Evolutionary conservation across 2,113 vertebrate genomes (phyloP).

Genomic region (Chauna torquata): DNA sequence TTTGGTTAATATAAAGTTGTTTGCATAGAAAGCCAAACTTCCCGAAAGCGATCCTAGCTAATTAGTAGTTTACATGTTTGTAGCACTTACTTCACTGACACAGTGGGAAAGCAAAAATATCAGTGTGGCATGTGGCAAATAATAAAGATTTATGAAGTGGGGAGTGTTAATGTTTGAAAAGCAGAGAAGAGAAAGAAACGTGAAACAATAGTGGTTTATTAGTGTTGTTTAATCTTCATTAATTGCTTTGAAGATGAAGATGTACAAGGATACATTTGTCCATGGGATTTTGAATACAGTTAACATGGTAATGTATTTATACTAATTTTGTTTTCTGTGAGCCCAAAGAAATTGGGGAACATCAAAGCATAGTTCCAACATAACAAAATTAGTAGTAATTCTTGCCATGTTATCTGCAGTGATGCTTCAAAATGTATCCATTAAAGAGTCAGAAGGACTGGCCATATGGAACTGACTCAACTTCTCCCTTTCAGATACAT

Average conservation of each 20-base stretch:
- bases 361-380: constrained; percentile 56
- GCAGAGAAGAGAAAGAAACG: background rate
- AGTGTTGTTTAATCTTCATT: constrained; percentile 13
- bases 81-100: background rate
- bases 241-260: background rate
- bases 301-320: constrained; percentile 84
- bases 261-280: constrained; percentile 78
- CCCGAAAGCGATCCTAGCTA: background rate
- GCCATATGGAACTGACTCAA: constrained; percentile 53
- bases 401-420: constrained; percentile 84
- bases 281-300: constrained; percentile 85
- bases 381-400: constrained; percentile 89
- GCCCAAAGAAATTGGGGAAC: constrained; percentile 63
- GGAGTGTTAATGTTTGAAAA: background rate
- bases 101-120: background rate
- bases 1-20: constrained; percentile 17
- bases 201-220: background rate
- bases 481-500: constrained; percentile 84
- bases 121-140: background rate
- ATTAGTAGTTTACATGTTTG: background rate
- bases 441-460: constrained; percentile 65
- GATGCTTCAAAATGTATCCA: constrained; percentile 98
- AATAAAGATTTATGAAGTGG: background rate
- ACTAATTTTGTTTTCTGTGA: constrained; percentile 89
- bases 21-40: background rate